These are phyloP conservation scores for Disparrhopalites patrizii DNA, from an alignment of 2,888 invertebrate species.

Conservation along the genomic window DNA sequence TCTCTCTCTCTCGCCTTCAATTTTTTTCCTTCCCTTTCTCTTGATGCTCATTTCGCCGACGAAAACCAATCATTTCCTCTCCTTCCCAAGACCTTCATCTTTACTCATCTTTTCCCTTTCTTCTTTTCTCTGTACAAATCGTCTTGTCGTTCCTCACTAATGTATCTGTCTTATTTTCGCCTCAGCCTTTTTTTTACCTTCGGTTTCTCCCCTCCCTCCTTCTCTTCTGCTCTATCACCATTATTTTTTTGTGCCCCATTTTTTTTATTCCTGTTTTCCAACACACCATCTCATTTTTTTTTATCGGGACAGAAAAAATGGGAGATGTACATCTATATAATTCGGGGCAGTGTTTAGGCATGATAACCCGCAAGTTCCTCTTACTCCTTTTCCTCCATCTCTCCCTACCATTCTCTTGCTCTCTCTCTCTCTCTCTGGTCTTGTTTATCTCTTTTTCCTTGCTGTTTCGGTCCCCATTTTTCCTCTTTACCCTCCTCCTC, in stretches of 20 bases:
- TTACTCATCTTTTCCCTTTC: neutral
- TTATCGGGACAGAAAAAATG: too few species aligned
- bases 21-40: constrained; percentile 3
- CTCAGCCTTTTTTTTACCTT: too few species aligned
- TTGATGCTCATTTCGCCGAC: constrained; percentile 11
- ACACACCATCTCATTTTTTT: too few species aligned
- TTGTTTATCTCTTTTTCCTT: neutral
- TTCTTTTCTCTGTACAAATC: neutral
- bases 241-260: too few species aligned
- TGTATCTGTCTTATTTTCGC: constrained; percentile 2
- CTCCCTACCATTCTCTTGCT: constrained; percentile 2
- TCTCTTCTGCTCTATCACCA: constrained; percentile 2
- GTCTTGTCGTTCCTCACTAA: neutral
- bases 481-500: neutral
- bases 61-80: constrained; percentile 27
- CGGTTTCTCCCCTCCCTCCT: neutral
- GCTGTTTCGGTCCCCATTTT: neutral
- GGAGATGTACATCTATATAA: too few species aligned
- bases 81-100: too few species aligned
- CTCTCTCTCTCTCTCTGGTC: neutral
- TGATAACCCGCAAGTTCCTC: too few species aligned
- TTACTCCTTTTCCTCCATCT: constrained; percentile 4
- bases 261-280: too few species aligned
- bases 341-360: too few species aligned
- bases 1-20: too few species aligned